A percentile compares a stretch with the other conserved stretches of the same genome.
Evolutionary conservation across 2,888 invertebrate species (phyloP).

Genomic region (Pristionchus fissidentatus): DNA sequence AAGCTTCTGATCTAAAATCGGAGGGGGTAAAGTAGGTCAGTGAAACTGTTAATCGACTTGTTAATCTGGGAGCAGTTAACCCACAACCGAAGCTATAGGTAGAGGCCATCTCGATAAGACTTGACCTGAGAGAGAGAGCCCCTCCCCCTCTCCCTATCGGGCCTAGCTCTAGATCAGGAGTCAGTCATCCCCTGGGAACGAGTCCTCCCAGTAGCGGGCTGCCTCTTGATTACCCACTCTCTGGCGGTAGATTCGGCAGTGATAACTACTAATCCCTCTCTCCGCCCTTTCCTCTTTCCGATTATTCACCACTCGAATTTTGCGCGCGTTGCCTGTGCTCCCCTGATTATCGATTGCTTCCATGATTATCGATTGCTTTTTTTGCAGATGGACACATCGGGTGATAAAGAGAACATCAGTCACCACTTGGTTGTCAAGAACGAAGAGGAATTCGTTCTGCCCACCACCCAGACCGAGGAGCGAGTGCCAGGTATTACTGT

Average conservation of each 20-base stretch:
- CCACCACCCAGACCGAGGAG: too few relatives aligned
- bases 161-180: not conserved
- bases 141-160: not conserved
- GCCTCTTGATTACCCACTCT: not conserved
- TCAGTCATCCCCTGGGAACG: not conserved
- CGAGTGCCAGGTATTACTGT: not conserved
- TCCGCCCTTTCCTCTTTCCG: not conserved
- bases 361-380: too few relatives aligned
- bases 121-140: too few relatives aligned
- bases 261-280: too few relatives aligned
- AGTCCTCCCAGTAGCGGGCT: too few relatives aligned
- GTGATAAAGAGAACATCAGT: too few relatives aligned
- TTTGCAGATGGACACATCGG: too few relatives aligned
- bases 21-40: not conserved
- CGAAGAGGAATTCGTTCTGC: too few relatives aligned
- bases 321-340: not conserved
- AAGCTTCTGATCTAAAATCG: not conserved
- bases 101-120: conserved; percentile 31
- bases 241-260: too few relatives aligned
- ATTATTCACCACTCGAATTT: not conserved
- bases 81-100: too few relatives aligned
- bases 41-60: not conserved
- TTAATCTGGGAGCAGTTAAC: not conserved
- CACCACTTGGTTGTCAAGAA: too few relatives aligned
- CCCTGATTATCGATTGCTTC: not conserved